These are phyloP conservation scores for Drosophila demipolita DNA, from an alignment of 2,888 invertebrate species.

Conservation along the genomic window DNA sequence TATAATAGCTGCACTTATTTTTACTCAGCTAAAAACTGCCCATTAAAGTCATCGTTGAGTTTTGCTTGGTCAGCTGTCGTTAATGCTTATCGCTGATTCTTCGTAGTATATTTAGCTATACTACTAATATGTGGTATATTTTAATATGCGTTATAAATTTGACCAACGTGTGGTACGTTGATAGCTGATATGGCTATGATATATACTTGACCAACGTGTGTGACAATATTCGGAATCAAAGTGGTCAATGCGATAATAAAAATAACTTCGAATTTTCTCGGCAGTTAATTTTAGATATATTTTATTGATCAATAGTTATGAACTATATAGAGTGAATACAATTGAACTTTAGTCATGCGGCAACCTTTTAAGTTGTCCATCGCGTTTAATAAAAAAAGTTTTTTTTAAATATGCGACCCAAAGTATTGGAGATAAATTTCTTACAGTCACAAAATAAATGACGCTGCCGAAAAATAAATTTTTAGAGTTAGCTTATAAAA, in stretches of 20 bases:
- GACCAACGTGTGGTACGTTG: constrained; percentile 33
- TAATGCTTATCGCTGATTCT: constrained; percentile 60
- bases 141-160: constrained; percentile 28
- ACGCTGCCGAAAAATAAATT: not conserved
- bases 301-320: constrained; percentile 33
- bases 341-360: constrained; percentile 31
- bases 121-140: constrained; percentile 26
- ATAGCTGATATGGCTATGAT: constrained; percentile 26
- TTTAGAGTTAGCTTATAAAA: constrained; percentile 48
- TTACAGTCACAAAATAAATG: not conserved
- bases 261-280: constrained; percentile 33
- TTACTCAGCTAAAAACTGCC: constrained; percentile 37
- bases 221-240: constrained; percentile 33
- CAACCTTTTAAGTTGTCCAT: constrained; percentile 50
- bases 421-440: not conserved
- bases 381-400: no score
- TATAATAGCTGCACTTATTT: not conserved
- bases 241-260: constrained; percentile 26
- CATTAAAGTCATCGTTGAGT: constrained; percentile 42
- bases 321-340: constrained; percentile 36
- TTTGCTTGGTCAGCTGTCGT: constrained; percentile 56
- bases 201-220: constrained; percentile 44
- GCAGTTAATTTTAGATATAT: constrained; percentile 49
- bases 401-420: not conserved
- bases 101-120: constrained; percentile 49